Base-by-base conservation (phyloP, 1,140 invertebrate species). In the Galleria mellonella region DNA sequence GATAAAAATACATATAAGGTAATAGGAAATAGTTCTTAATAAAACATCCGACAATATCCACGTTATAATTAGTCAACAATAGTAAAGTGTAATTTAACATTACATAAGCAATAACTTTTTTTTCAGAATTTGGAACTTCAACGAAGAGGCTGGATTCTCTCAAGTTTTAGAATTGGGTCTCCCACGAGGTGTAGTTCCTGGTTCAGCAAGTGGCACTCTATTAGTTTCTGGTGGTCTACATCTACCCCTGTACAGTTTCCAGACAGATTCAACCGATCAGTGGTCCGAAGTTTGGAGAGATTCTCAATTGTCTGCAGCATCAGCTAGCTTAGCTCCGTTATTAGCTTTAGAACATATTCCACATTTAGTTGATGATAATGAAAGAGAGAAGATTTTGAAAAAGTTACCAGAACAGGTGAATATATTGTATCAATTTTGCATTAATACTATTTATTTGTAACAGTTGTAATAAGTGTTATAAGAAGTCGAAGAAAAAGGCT, bases 51-150 rank as follows among this genome's bases (percentile, higher is more conserved):
- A n/a, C n/a, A n/a, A n/a, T n/a, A n/a, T n/a, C n/a, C n/a, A n/a
- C n/a, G n/a, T n/a, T n/a, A n/a, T n/a, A n/a, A n/a, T n/a, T n/a
- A n/a, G n/a, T n/a, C n/a, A n/a, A n/a, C n/a, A n/a, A n/a, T n/a
- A n/a, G n/a, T n/a, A n/a, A n/a, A n/a, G n/a, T n/a, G n/a, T n/a
- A n/a, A n/a, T n/a, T n/a, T n/a, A n/a, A n/a, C n/a, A n/a, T n/a
- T n/a, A n/a, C n/a, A n/a, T n/a, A n/a, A n/a, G n/a, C n/a, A n/a
- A n/a, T n/a, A n/a, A n/a, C n/a, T n/a, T n/a, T n/a, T 41, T 32
- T 70, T 85, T 74, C 73, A 91, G 90, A 67, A 87, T 91, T 37
- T 91, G 90, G 89, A 90, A 91, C 58, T 90, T 90, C 73, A 91
- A 91, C 59, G 90, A 91, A 48, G 90, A 91, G 76, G 89, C 90